Evolutionary conservation across 1,140 invertebrate genomes (phyloP), one percentile per base, ranked within the genome.

Genomic region (Diuraphis noxia): DNA sequence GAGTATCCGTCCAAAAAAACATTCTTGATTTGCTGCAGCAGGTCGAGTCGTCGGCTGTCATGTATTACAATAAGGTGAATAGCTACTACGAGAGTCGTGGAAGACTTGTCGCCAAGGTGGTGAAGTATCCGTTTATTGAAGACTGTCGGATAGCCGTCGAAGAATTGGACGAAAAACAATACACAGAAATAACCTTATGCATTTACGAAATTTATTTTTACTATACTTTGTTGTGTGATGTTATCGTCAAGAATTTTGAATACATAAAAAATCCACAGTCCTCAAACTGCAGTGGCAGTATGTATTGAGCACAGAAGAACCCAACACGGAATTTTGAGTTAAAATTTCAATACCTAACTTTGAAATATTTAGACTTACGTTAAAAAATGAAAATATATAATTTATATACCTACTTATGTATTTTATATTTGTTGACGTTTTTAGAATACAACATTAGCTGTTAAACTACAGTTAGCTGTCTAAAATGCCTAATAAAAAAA

Each of bases 151-250:
- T 97, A 94, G 97, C 98, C n/a, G 97, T 99, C 1, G 95, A 97
- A 93, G 99, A 99, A 94, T 94, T 99, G 92, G 99, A 99, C 93
- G 98, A 99, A 94, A 99, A 99, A 94, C 97, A 99, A 94, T 99
- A 98, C 94, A 94, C 99, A 52, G 98, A 97, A 92, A 94, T 99
- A 81, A 97, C 98, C 95, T 94, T 99, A 85, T 97, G 98, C 10
- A 96, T 99, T 94, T 97, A 97, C 93, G 98, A 99, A 95, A 96
- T 99, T 88, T 96, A 99, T 93, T 99, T 99, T 94, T 97, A 99
- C 93, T 99, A 99, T 94, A 99, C 98, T 92, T 97, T 98, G 21
- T 95, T 99, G 13, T 98, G 99, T 93, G 98, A 99, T 94, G 96
- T 99, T 93, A 98, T 99, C 86, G 97, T 97, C 92, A 99, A 99